Evolutionary conservation across 2,797 vertebrate species (phyloP), one percentile per base, ranked within the genome.

Genomic region (Bradypus variegatus): DNA sequence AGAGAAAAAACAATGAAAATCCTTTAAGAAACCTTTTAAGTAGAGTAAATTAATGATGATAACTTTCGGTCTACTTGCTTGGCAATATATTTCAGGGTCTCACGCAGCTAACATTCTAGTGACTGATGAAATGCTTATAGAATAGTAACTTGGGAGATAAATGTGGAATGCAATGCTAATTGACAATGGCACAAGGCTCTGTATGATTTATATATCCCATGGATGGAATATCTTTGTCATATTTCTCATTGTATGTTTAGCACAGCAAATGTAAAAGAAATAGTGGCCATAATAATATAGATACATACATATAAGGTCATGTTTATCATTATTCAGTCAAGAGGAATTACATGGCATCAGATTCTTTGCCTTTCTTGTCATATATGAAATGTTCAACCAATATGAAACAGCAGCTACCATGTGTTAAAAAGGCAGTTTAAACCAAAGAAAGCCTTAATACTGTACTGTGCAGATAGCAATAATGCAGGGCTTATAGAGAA

Each of bases 401-500:
- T 50, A 31, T 38, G 14, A 2, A 83, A 60, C n/a, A 19, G 31
- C 2, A n/a, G 2, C 27, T 69, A 79, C 64, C 83, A 73, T 36
- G 90, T 87, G 84, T 92, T 90, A 16, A 41, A 88, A 89, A 90
- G 14, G 10, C 64, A 69, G 6, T 25, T 90, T 88, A 82, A 90
- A 78, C 11, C 88, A 88, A 92, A 82, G 64, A 62, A 92, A 70
- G 6, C 3, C 8, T 83, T 83, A 75, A 83, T 70, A 89, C 36
- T 89, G 5, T 33, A 78, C 38, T 2, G 0, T 45, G 23, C 18
- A 70, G 23, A 75, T 91, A 90, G 62, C 36, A 64, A 25, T 88
- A 93, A 76, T 9, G 6, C 8, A 73, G 6, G 3, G 31, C 16
- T 70, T 67, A 16, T 19, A 86, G 18, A 70, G 67, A 67, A 90